Percentiles rank a stretch among this genome's conserved stretches.
phyloP scores from a whole-genome alignment of 2,797 vertebrate genomes.

The Chaenodraco wilsoni region DNA sequence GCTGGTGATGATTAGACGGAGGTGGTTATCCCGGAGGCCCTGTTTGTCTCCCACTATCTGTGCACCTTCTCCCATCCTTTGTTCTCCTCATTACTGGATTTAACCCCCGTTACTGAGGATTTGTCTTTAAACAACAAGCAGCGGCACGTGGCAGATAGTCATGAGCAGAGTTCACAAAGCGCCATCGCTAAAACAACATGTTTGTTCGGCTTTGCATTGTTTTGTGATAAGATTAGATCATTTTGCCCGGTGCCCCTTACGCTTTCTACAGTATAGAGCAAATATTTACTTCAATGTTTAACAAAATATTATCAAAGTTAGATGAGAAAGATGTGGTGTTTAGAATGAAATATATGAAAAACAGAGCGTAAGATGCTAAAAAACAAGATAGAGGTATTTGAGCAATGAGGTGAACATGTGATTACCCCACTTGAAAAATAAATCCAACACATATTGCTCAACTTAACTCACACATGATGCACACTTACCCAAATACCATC shows the following conservation, averaged over 20 bases:
- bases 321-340: neutral
- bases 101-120: constrained; percentile 46
- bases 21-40: constrained; percentile 40
- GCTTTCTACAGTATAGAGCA: neutral
- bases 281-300: neutral
- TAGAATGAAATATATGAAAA: neutral
- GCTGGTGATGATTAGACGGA: constrained; percentile 56
- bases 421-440: neutral
- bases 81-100: constrained; percentile 27
- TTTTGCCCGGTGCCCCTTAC: neutral
- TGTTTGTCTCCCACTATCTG: constrained; percentile 34
- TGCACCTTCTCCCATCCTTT: constrained; percentile 40
- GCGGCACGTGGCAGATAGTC: constrained; percentile 28
- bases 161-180: constrained; percentile 34
- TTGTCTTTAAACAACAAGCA: constrained; percentile 19
- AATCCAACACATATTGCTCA: neutral
- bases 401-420: neutral
- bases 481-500: neutral
- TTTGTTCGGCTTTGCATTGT: constrained; percentile 2
- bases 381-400: neutral
- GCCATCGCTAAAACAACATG: constrained; percentile 13
- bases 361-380: neutral
- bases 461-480: neutral
- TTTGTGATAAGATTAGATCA: constrained; percentile 4
- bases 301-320: neutral